Base-by-base conservation (phyloP, 2,797 vertebrate species). In the Pseudochaenichthys georgianus region DNA sequence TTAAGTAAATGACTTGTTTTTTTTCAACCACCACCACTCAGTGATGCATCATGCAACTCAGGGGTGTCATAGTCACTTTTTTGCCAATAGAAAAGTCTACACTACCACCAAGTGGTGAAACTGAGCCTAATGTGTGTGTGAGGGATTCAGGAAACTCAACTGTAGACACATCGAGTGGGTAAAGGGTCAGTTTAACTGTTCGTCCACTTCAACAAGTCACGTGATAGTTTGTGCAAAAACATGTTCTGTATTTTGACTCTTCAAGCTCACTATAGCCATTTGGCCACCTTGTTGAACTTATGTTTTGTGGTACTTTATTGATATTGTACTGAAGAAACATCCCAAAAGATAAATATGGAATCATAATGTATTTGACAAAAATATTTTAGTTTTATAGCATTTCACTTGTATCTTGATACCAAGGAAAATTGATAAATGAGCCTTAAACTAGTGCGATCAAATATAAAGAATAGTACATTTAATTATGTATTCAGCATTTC, bases 61-160 rank as follows among this genome's bases (percentile, higher is more conserved):
- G 10, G 23, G 38, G 21, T 7, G 13, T 23, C 11, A 43, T 6
- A 23, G 16, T 6, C 50, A 5, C 3, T 23, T n/a, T 47, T 34
- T n/a, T 47, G 12, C 21, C 28, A 21, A 66, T 51, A 45, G 2
- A 60, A 66, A 8, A 58, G 61, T 41, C 51, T 45, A 46, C 48
- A 80, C 71, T 79, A 75, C 64, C 84, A 74, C 55, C 78, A 3
- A 61, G 87, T 86, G 89, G 75, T 75, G 7, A 67, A 69, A 47
- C 9, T 13, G 5, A 45, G 38, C 42, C 31, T 72, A 0, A 38
- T 5, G 75, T 28, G 42, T 28, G 3, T 28, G 3, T 45, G 13
- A 43, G 1, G 17, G 12, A 9, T 57, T 34, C 34, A 28, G 34
- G 34, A 6, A 34, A 34, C 34, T 34, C 23, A 23, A 23, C 23